Percentiles rank a stretch among this genome's conserved stretches.
Conservation (phyloP, 2,888 invertebrate genomes). For the Halictus quadricinctus region DNA sequence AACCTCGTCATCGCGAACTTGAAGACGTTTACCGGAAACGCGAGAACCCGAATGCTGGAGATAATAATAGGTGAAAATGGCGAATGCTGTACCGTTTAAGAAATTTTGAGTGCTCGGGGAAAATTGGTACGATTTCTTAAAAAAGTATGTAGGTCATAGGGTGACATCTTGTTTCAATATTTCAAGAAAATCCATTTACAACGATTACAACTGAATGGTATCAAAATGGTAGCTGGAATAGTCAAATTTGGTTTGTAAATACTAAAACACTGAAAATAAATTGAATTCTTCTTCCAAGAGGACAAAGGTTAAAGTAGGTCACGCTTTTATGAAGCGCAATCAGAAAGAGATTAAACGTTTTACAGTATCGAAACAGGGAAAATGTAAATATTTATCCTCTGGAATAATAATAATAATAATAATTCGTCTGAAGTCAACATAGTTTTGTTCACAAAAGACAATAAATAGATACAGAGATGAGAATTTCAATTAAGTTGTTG, state of each 20-base stretch:
- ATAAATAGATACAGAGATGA: not conserved
- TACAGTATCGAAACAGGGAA: no score
- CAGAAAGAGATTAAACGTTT: not conserved
- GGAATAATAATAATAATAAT: not conserved
- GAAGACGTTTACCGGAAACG: not conserved
- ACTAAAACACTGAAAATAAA: no score
- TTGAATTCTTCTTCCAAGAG: no score
- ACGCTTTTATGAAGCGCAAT: no score
- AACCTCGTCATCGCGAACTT: not conserved
- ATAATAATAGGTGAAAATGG: not conserved
- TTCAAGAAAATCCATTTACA: no score
- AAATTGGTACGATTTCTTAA: not conserved
- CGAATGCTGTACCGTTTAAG: not conserved
- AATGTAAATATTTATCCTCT: no score
- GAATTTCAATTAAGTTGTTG: not conserved
- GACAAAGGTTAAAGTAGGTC: no score
- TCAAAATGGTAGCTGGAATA: no score
- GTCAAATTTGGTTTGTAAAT: not conserved
- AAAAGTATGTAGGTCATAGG: no score
- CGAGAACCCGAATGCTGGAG: no score
- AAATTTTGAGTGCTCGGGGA: not conserved
- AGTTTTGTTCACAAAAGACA: not conserved
- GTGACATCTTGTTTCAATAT: no score
- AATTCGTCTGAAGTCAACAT: not conserved
- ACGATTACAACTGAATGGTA: no score